Conservation (phyloP, 2,888 invertebrate genomes). For the Congeria kusceri region DNA sequence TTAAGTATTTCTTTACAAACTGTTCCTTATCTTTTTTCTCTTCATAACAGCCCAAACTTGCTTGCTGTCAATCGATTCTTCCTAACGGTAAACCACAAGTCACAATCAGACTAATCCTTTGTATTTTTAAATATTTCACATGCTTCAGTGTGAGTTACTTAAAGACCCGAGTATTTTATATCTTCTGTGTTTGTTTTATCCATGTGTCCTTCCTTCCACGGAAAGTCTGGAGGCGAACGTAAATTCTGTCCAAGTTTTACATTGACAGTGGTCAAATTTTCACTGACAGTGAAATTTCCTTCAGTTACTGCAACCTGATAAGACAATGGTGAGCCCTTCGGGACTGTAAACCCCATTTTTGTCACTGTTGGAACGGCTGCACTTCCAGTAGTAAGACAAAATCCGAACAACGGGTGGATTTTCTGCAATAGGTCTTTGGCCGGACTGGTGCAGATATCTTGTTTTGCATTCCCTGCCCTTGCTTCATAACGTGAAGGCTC, state of each 20-base stretch:
- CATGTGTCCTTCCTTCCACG: too few relatives aligned
- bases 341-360: neutral
- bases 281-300: slow-evolving; percentile 3
- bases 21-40: slow-evolving; percentile 22
- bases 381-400: slow-evolving; percentile 9
- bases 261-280: neutral
- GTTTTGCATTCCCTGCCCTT: too few relatives aligned
- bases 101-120: too few relatives aligned
- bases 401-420: slow-evolving; percentile 20
- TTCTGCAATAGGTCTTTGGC: neutral
- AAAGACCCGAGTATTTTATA: too few relatives aligned
- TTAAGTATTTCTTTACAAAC: neutral
- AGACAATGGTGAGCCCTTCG: slow-evolving; percentile 8
- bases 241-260: neutral
- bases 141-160: too few relatives aligned
- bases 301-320: slow-evolving; percentile 6
- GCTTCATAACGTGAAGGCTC: slow-evolving; percentile 14
- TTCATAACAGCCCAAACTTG: slow-evolving; percentile 9
- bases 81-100: too few relatives aligned
- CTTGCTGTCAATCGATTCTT: slow-evolving; percentile 19
- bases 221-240: too few relatives aligned
- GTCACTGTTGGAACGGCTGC: neutral
- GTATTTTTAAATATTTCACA: too few relatives aligned
- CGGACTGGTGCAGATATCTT: too few relatives aligned
- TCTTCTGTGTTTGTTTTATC: too few relatives aligned